Base-by-base conservation (phyloP, 2,113 vertebrate genomes). In the Oplegnathus fasciatus region DNA sequence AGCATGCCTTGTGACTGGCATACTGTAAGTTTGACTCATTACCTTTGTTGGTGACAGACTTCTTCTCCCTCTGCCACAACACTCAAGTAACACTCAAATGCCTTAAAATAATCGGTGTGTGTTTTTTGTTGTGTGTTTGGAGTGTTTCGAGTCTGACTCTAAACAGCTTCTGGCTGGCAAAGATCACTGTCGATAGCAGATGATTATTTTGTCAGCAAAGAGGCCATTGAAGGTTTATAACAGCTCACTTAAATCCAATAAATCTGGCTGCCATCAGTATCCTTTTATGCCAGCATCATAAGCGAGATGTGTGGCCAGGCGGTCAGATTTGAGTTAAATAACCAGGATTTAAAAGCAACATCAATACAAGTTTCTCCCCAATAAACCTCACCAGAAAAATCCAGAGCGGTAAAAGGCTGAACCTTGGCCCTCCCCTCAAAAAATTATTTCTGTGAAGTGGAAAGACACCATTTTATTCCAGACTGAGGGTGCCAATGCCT, bases 161-260 rank as follows among this genome's bases (percentile, higher is more conserved):
- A 24, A 82, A 81, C 55, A 68, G 65, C 84, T 60, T 78, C 80
- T 72, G 70, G 70, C 77, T 83, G 61, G 18, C 34, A n/a, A 34
- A 71, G 81, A 87, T 87, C 66, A 46, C 57, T n/a, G 69, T 42
- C 9, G 58, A 85, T 82, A 87, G 67, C 61, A 83, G 66, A 75
- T 58, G 84, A 85, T 75, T 50, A 83, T 57, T 80, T 71, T 78
- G 82, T 82, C 66, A 32, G 75, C 52, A 73, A 71, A 83, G 34
- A 81, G 81, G 84, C 84, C 86, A 85, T 9, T 76, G 50, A 71
- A 78, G 78, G 76, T 79, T 85, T 85, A 55, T 42, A 74, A 83
- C 61, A 20, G 55, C 70, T 87, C 72, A 54, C 79, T 85, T 83
- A 61, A 75, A 87, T 82, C 87, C 89, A 80, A 85, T 72, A 81